Evolutionary conservation across 1,140 invertebrate genomes (phyloP).

Genomic region (Prorops nasuta): DNA sequence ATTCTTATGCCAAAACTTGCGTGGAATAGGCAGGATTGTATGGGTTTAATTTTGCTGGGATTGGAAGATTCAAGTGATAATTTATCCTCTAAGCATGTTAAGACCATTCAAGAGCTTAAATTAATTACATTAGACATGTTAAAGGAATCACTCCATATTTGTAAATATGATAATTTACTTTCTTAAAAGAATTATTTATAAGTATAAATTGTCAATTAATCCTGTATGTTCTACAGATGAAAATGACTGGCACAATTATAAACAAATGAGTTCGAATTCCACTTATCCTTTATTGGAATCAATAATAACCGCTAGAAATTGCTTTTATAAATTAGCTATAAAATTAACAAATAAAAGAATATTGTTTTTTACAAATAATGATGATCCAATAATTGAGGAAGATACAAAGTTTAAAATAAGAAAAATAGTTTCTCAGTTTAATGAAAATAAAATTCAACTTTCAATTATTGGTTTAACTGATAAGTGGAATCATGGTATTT

Average conservation of each 20-base stretch:
- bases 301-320: conserved; percentile 17
- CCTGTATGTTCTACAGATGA: conserved; percentile 8
- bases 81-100: not conserved
- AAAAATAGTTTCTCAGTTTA: conserved; percentile 12
- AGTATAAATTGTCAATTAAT: conserved; percentile 6
- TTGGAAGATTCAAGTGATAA: not conserved
- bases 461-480: conserved; percentile 23
- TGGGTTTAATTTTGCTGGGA: not conserved
- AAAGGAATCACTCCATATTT: not conserved
- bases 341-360: conserved; percentile 21
- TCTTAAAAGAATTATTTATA: not conserved
- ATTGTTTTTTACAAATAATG: conserved; percentile 29
- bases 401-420: conserved; percentile 24
- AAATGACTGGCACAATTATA: conserved; percentile 6
- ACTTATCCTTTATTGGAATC: conserved; percentile 26
- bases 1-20: not conserved
- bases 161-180: not conserved
- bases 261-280: not conserved
- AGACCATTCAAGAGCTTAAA: not conserved
- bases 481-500: conserved; percentile 21
- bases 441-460: conserved; percentile 19
- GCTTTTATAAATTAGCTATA: conserved; percentile 18
- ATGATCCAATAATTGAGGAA: conserved; percentile 16
- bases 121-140: not conserved
- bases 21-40: not conserved